phyloP scores from a whole-genome alignment of 2,888 invertebrate species.

The Chrysolina americana region DNA sequence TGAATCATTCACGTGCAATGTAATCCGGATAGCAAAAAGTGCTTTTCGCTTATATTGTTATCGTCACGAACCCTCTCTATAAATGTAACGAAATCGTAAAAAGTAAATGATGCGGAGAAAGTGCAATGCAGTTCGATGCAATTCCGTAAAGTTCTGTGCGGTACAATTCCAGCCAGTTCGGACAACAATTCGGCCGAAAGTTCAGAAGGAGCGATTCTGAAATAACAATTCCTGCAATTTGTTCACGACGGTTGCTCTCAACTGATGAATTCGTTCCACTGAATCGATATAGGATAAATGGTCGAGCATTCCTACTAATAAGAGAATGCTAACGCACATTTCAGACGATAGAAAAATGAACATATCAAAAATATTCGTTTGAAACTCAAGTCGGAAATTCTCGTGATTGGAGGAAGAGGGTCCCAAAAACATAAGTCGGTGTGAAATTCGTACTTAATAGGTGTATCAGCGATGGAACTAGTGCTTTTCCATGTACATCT shows the following conservation, averaged over 20 bases:
- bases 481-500: too few relatives aligned
- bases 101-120: conserved; percentile 31
- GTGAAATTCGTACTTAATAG: too few relatives aligned
- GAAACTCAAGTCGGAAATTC: too few relatives aligned
- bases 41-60: conserved; percentile 41
- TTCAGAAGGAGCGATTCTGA: conserved; percentile 30
- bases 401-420: too few relatives aligned
- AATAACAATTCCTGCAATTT: conserved; percentile 30
- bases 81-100: conserved; percentile 38
- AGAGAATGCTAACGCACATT: too few relatives aligned
- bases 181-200: conserved; percentile 29
- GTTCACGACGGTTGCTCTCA: conserved; percentile 11
- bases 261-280: not conserved
- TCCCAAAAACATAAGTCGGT: too few relatives aligned
- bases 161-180: conserved; percentile 38
- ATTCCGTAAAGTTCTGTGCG: conserved; percentile 35
- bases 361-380: too few relatives aligned
- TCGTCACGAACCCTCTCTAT: conserved; percentile 36
- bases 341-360: too few relatives aligned
- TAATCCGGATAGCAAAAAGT: conserved; percentile 36
- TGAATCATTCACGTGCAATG: conserved; percentile 43
- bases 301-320: too few relatives aligned
- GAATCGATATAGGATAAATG: not conserved
- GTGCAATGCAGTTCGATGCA: conserved; percentile 35
- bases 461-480: too few relatives aligned